These are phyloP conservation scores for Somateria mollissima DNA, from an alignment of 2,797 vertebrate species.

Conservation along the genomic window DNA sequence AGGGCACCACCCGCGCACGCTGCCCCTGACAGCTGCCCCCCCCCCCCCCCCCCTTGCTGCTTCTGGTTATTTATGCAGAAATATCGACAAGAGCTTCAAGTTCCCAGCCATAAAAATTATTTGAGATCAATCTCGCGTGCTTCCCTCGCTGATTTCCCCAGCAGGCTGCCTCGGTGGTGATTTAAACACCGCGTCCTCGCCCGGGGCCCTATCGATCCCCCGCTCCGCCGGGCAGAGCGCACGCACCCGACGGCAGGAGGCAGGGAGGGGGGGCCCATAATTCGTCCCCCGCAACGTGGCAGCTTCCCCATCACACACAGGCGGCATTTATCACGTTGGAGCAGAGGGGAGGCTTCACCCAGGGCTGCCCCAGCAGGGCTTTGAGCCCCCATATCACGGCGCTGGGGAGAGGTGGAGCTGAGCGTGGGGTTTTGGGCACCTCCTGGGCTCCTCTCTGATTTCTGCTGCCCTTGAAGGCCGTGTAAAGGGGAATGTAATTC, in stretches of 20 bases:
- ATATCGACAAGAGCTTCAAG: not conserved
- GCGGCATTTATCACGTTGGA: not conserved
- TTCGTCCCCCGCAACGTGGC: not conserved
- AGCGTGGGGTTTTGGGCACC: not conserved
- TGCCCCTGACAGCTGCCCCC: rapidly evolving
- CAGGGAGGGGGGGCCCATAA: not conserved
- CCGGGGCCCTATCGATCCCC: not conserved
- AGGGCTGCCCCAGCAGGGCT: rapidly evolving
- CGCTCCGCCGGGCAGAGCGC: not conserved
- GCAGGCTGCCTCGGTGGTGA: not conserved
- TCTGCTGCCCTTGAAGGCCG: not conserved
- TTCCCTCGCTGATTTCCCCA: not conserved
- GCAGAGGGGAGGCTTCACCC: not conserved
- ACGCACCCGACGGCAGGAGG: not conserved
- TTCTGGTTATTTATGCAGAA: not conserved
- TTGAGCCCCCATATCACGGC: rapidly evolving
- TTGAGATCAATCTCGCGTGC: not conserved
- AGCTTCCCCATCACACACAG: not conserved
- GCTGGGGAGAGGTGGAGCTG: not conserved
- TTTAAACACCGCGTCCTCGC: not conserved
- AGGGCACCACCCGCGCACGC: not conserved
- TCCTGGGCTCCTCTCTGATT: not conserved
- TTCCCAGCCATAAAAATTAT: not conserved
- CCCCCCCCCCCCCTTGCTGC: not conserved
- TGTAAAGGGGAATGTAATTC: rapidly evolving